These are phyloP conservation scores for Proteles cristata DNA, from an alignment of 2,113 vertebrate species.

Conservation along the genomic window DNA sequence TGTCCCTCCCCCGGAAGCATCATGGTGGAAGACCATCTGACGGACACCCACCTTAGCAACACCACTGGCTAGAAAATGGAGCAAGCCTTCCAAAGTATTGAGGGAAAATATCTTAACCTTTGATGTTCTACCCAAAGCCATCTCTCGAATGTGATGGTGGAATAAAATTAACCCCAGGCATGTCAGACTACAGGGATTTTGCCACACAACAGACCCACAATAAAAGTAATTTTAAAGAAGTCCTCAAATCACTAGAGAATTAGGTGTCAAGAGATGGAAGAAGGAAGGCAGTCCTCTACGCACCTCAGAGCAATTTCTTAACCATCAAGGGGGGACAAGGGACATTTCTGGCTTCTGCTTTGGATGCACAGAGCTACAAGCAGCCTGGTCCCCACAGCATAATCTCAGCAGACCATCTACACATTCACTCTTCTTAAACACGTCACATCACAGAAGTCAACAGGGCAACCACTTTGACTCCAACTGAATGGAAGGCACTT, in stretches of 20 bases:
- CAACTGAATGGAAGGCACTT: not conserved
- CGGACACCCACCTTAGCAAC: too few species aligned
- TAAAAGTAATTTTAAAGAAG: not conserved
- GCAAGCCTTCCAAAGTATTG: not conserved
- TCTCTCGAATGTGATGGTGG: not conserved
- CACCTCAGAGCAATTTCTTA: not conserved
- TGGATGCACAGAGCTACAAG: not conserved
- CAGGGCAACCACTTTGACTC: not conserved
- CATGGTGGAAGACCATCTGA: not conserved
- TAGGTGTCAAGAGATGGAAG: not conserved
- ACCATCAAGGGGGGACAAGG: too few species aligned
- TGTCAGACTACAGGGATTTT: not conserved
- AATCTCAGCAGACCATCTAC: not conserved
- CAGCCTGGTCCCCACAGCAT: not conserved
- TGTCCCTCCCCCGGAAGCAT: not conserved
- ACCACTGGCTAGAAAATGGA: not conserved
- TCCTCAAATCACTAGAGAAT: not conserved
- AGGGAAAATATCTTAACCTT: not conserved
- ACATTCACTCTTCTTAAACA: not conserved
- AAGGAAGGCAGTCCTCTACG: not conserved
- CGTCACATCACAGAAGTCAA: not conserved
- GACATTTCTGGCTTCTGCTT: not conserved
- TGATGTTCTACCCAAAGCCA: not conserved
- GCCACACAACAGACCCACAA: not conserved
- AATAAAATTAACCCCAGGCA: not conserved